Evolutionary conservation across 2,113 vertebrate genomes (phyloP).

Genomic region (Cololabis saira): DNA sequence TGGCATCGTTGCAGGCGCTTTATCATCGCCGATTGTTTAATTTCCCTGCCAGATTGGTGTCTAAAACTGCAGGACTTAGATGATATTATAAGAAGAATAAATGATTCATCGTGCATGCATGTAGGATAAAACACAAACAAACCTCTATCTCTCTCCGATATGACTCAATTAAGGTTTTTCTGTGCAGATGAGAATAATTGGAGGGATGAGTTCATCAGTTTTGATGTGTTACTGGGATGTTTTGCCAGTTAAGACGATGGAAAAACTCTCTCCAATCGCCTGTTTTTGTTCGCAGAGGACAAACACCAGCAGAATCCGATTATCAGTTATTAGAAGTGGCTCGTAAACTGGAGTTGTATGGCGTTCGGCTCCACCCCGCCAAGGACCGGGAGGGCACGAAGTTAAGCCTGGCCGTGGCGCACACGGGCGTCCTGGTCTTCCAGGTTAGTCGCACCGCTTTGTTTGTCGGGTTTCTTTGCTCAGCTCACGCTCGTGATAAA

Average conservation of each 20-base stretch:
- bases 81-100: too few relatives aligned
- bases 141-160: too few relatives aligned
- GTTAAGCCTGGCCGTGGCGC: slow-evolving; percentile 92
- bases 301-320: slow-evolving; percentile 96
- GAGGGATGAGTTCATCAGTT: neutral
- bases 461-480: neutral
- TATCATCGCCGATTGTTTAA: too few relatives aligned
- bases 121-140: too few relatives aligned
- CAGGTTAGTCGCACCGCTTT: slow-evolving; percentile 82
- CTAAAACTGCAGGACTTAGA: too few relatives aligned
- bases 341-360: slow-evolving; percentile 94
- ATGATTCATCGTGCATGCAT: too few relatives aligned
- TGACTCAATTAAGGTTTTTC: too few relatives aligned
- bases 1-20: too few relatives aligned
- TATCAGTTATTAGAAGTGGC: slow-evolving; percentile 95
- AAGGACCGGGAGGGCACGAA: slow-evolving; percentile 95
- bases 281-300: slow-evolving; percentile 84
- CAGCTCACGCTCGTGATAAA: neutral
- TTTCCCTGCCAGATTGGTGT: too few relatives aligned
- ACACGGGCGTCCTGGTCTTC: slow-evolving; percentile 95
- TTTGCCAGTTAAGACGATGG: neutral
- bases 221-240: neutral
- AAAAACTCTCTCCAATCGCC: neutral
- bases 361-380: slow-evolving; percentile 92
- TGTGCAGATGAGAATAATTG: too few relatives aligned